A percentile compares a stretch with the other conserved stretches of the same genome.
phyloP scores from a whole-genome alignment of 2,888 invertebrate species.

The Clusia tigrina region DNA sequence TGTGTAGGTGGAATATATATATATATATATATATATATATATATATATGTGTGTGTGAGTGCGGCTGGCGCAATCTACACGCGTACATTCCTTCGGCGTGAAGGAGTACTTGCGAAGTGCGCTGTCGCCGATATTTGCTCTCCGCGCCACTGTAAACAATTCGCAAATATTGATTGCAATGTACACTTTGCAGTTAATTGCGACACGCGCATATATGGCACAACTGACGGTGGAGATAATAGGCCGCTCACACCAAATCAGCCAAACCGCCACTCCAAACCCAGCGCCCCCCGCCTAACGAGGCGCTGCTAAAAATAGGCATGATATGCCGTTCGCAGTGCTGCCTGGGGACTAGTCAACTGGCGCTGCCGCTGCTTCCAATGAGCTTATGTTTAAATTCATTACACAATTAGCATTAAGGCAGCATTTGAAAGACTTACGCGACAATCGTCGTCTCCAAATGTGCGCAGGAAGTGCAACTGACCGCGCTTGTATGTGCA shows the following conservation, averaged over 20 bases:
- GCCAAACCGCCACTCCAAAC: background rate
- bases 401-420: too few relatives aligned
- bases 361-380: background rate
- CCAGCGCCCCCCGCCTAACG: too few relatives aligned
- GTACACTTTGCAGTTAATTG: background rate
- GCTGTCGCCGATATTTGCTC: background rate
- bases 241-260: background rate
- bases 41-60: background rate
- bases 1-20: background rate
- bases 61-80: background rate
- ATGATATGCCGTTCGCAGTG: conserved; percentile 9
- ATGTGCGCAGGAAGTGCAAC: background rate
- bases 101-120: background rate
- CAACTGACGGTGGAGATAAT: too few relatives aligned
- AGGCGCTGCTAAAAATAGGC: conserved; percentile 17
- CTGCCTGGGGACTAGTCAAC: too few relatives aligned
- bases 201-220: background rate
- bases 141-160: background rate
- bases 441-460: too few relatives aligned
- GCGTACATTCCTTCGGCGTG: too few relatives aligned
- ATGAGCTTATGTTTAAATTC: too few relatives aligned
- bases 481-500: background rate
- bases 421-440: too few relatives aligned
- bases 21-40: too few relatives aligned
- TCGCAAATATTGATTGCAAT: conserved; percentile 3